Conservation (phyloP, 2,113 vertebrate species). For the Ctenodactylus gundi region DNA sequence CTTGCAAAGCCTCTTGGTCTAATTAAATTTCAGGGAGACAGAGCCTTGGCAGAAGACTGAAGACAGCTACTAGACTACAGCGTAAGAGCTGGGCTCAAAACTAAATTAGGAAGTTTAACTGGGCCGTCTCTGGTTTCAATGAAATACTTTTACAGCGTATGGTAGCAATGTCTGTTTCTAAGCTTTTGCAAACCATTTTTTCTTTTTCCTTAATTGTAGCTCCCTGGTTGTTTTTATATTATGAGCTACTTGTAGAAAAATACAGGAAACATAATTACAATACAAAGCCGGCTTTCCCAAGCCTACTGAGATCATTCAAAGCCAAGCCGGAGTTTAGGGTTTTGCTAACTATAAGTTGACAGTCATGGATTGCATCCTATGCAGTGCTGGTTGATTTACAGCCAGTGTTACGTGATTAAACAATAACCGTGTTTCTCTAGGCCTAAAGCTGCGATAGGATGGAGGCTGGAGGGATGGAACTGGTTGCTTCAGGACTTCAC, state of each 20-base stretch:
- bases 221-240: slow-evolving; percentile 85
- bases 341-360: slow-evolving; percentile 64
- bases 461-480: background rate
- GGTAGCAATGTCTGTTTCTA: slow-evolving; percentile 78
- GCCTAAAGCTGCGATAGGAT: background rate
- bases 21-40: slow-evolving; percentile 64
- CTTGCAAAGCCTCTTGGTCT: slow-evolving; percentile 51
- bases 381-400: background rate
- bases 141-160: slow-evolving; percentile 74
- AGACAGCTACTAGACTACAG: slow-evolving; percentile 30
- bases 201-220: slow-evolving; percentile 82
- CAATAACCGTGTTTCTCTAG: background rate
- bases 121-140: slow-evolving; percentile 82
- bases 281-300: slow-evolving; percentile 81
- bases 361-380: slow-evolving; percentile 60
- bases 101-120: slow-evolving; percentile 55
- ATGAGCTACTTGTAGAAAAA: slow-evolving; percentile 85
- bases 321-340: slow-evolving; percentile 68
- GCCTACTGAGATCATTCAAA: slow-evolving; percentile 69
- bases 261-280: slow-evolving; percentile 84
- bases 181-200: slow-evolving; percentile 76
- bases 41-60: slow-evolving; percentile 57
- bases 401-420: slow-evolving; percentile 30
- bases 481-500: background rate
- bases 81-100: slow-evolving; percentile 30